phyloP scores from a whole-genome alignment of 53 echinoderm and acorn worm genomes.

The Paracentrotus lividus region DNA sequence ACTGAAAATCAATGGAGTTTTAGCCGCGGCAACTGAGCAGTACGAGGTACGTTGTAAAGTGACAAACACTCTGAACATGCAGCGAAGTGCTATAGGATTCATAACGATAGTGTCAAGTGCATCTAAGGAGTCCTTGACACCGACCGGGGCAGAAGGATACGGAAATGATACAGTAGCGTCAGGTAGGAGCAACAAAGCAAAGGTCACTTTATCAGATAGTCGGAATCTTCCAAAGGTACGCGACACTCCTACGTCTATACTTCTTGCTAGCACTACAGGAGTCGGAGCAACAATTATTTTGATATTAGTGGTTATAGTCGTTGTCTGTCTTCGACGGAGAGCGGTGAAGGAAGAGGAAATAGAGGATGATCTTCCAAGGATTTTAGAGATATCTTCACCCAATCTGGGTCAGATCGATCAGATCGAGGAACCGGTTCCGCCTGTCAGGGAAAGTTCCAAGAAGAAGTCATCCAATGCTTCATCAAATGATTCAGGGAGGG shows the following conservation, averaged over 20 bases:
- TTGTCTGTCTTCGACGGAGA: conserved; percentile 57
- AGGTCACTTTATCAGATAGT: conserved; percentile 42
- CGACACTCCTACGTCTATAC: conserved; percentile 43
- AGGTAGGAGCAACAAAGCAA: conserved; percentile 31
- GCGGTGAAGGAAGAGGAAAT: conserved; percentile 31
- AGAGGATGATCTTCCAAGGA: conserved; percentile 38
- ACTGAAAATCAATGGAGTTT: conserved; percentile 71
- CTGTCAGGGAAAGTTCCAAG: conserved; percentile 39
- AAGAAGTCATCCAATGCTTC: neutral
- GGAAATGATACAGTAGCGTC: neutral
- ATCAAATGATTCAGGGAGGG: conserved; percentile 5
- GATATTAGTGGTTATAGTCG: conserved; percentile 30
- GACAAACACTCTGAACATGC: conserved; percentile 58
- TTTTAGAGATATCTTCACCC: conserved; percentile 52
- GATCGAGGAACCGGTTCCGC: conserved; percentile 54
- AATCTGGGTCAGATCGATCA: neutral
- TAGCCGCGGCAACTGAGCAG: conserved; percentile 16
- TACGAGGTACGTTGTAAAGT: conserved; percentile 64
- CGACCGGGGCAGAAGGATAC: neutral
- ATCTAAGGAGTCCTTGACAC: neutral
- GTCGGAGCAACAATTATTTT: conserved; percentile 51
- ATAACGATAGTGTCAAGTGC: conserved; percentile 11
- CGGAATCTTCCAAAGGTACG: conserved; percentile 49
- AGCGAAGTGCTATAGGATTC: conserved; percentile 59
- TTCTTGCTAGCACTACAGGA: conserved; percentile 55